These are phyloP conservation scores for Lordiphosa mommai DNA, from an alignment of 1,140 invertebrate genomes.

Conservation along the genomic window DNA sequence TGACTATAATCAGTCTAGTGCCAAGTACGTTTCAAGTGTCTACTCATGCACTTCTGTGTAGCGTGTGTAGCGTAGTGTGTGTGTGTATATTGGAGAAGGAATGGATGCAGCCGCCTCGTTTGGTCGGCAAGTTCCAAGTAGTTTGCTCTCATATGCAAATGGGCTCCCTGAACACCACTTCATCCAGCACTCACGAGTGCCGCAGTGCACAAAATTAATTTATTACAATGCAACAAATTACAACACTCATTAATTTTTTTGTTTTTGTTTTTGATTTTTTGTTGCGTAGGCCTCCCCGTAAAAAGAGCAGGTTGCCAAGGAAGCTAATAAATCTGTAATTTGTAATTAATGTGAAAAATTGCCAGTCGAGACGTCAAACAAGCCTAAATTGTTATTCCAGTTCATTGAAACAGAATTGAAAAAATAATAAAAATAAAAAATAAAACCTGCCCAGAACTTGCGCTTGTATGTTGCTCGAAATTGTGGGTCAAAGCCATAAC, in stretches of 20 bases:
- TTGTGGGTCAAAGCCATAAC: constrained; percentile 74
- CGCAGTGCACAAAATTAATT: constrained; percentile 72
- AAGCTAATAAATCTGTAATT: constrained; percentile 78
- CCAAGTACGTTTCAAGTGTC: constrained; percentile 76
- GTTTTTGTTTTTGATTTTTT: constrained; percentile 5
- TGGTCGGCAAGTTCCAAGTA: constrained; percentile 66
- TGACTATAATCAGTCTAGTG: constrained; percentile 78
- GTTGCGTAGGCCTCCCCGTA: constrained; percentile 29
- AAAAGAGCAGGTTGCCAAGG: constrained; percentile 29
- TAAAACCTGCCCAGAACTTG: constrained; percentile 31
- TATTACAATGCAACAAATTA: constrained; percentile 77
- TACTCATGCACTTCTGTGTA: constrained; percentile 68
- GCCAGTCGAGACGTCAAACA: constrained; percentile 64
- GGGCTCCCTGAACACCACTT: constrained; percentile 27
- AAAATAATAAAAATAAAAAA: background rate
- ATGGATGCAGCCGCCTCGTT: constrained; percentile 22
- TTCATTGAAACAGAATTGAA: constrained; percentile 8
- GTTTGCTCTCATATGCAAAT: constrained; percentile 64
- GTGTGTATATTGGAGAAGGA: constrained; percentile 19
- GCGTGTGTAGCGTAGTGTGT: too few relatives aligned
- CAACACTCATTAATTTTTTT: constrained; percentile 76
- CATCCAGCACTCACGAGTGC: constrained; percentile 37
- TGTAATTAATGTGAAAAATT: constrained; percentile 79
- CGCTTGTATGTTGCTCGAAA: constrained; percentile 24
- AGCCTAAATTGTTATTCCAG: constrained; percentile 76